Base-by-base conservation (phyloP, 2,888 invertebrate species). In the Ametastegia equiseti region DNA sequence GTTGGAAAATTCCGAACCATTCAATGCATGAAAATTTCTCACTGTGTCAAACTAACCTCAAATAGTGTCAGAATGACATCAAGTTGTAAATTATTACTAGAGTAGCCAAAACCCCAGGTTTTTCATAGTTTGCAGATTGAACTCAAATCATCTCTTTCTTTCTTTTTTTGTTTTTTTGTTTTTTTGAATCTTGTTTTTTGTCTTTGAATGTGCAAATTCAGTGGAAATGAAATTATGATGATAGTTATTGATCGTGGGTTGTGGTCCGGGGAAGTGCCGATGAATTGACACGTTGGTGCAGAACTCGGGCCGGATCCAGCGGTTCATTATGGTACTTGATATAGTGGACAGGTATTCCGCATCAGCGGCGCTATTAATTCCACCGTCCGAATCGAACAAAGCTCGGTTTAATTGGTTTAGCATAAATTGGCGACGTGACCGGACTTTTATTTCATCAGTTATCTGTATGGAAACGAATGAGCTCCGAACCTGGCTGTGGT, bases 361-460 rank as follows among this genome's bases (percentile, higher is more conserved):
- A 47, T 71, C 45, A 71, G 71, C 15, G 42, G 19, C 15, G 45
- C 42, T 45, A 71, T 71, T 71, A 71, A 71, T 71, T 71, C 71
- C 71, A 71, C n/a, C n/a, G 45, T 71, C 15, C 71, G 71, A 47
- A 71, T 71, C 45, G 27, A 71, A 71, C 71, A 71, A 71, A 47
- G 71, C 71, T 47, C 30, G 42, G 42, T 71, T 45, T 71, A 71
- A 71, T 71, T 71, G 71, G 47, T 71, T 71, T 30, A 71, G 71
- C 71, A 71, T 71, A 71, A 71, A 71, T 71, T 71, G 71, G 71
- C 27, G 15, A 71, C 47, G 71, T 71, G 71, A 71, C 71, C 45
- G 30, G 71, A 71, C 71, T 71, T 71, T 47, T 47, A 27, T 71
- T 71, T 47, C 27, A 9, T 23, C 71, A 45, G 13, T 71, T 47